Base-by-base conservation (phyloP, 1,140 invertebrate species). In the Aphelinus atriplicis region DNA sequence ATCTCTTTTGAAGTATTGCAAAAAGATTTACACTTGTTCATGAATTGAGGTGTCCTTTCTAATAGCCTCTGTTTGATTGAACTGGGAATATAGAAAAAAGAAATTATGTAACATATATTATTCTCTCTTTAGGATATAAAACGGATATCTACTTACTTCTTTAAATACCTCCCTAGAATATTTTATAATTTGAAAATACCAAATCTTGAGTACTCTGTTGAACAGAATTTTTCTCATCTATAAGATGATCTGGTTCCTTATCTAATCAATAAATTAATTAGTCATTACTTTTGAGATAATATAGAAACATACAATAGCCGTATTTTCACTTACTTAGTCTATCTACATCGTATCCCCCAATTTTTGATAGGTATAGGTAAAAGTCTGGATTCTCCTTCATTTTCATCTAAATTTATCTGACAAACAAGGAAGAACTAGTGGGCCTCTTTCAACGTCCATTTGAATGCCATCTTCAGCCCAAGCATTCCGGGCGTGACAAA, bases 381-480 rank as follows among this genome's bases (percentile, higher is more conserved):
- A 96, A 92, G 75, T 95, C 92, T 42, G 90, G 88, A 87, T 92
- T 93, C 74, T 92, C 92, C 81, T 91, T 91, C 90, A 26, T 26
- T 26, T 26, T 26, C 26, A 26, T 26, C 26, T 26, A 26, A 26
- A 26, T 26, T 26, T 95, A 94, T 79, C 93, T 90, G 84, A 98
- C 7, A 99, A 91, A 89, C 98, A 99, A 46, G 97, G 95, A 62
- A 99, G 88, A 58, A 99, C 92, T 53, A 96, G 88, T 4, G 95
- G 94, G 42, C 93, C 93, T 48, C 90, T 86, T 73, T 94, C 92
- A 1, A 92, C 92, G 82, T 92, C 91, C 87, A 91, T 91, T 81
- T 92, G 91, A 47, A 90, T 88, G 72, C 90, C 90, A 60, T 90
- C 88, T 83, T 93, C 91, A 66, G 92, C 89, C 96, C 97, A 98